These are phyloP conservation scores for Minunthozetes semirufus DNA, from an alignment of 2,888 invertebrate genomes.

Conservation along the genomic window DNA sequence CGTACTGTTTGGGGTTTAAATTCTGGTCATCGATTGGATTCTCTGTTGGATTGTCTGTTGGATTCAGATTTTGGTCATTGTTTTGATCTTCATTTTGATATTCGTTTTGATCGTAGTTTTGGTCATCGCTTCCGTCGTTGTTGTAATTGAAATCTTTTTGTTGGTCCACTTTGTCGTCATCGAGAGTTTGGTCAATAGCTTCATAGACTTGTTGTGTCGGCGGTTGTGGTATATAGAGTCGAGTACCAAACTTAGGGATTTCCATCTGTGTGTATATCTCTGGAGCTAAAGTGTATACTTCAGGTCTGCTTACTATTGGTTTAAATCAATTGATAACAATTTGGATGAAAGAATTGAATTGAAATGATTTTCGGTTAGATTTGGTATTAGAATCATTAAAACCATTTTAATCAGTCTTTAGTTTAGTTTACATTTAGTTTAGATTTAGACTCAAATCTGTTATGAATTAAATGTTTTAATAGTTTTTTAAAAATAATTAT, in stretches of 20 bases:
- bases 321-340: not conserved
- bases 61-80: not conserved
- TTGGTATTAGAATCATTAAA: too few relatives aligned
- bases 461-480: not conserved
- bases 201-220: not conserved
- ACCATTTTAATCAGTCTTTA: not conserved
- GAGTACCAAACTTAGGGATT: not conserved
- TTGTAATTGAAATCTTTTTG: not conserved
- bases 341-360: too few relatives aligned
- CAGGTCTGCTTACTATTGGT: not conserved
- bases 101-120: not conserved
- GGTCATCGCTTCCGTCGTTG: not conserved
- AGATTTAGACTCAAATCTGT: not conserved
- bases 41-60: not conserved
- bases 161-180: not conserved
- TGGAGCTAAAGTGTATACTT: not conserved
- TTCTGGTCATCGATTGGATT: not conserved
- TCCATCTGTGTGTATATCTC: not conserved
- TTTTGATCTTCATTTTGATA: not conserved
- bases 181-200: not conserved
- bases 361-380: too few relatives aligned
- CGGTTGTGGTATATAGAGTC: not conserved
- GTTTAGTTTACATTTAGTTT: not conserved
- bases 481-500: not conserved
- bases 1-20: not conserved